These are phyloP conservation scores for Syrmaticus mikado DNA, from an alignment of 2,113 vertebrate genomes.

Conservation along the genomic window DNA sequence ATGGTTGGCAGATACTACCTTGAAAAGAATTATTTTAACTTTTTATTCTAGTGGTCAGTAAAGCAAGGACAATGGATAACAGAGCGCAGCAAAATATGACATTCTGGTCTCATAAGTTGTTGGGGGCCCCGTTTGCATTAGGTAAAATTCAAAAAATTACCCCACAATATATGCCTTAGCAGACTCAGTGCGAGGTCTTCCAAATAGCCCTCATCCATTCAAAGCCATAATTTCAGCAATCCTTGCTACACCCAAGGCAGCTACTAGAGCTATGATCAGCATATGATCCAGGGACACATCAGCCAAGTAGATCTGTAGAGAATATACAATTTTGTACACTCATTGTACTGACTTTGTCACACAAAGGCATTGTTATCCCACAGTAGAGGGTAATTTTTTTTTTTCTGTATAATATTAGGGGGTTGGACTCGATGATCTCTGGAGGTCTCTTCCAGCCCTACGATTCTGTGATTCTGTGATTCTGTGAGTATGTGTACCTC, in stretches of 20 bases:
- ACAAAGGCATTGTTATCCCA: background rate
- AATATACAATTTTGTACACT: background rate
- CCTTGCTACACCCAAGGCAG: background rate
- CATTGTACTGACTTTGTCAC: background rate
- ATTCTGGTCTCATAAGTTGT: constrained; percentile 58
- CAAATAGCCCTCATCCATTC: constrained; percentile 39
- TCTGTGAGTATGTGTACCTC: background rate
- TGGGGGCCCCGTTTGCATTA: constrained; percentile 32
- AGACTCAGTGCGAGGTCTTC: constrained; percentile 36
- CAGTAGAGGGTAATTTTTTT: background rate
- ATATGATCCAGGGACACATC: background rate
- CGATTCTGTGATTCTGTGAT: no score
- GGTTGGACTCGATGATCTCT: no score
- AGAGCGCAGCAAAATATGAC: constrained; percentile 31
- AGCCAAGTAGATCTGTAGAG: background rate
- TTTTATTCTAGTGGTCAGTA: constrained; percentile 48
- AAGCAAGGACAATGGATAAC: constrained; percentile 37
- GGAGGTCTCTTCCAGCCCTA: no score
- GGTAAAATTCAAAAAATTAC: constrained; percentile 55
- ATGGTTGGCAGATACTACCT: background rate
- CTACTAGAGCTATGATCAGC: background rate
- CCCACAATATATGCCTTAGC: constrained; percentile 46
- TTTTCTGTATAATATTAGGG: background rate
- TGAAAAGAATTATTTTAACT: background rate
- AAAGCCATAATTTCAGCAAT: background rate